A percentile compares a stretch with the other conserved stretches of the same genome.
phyloP scores from a whole-genome alignment of 2,113 vertebrate species.

The Dipodomys merriami region DNA sequence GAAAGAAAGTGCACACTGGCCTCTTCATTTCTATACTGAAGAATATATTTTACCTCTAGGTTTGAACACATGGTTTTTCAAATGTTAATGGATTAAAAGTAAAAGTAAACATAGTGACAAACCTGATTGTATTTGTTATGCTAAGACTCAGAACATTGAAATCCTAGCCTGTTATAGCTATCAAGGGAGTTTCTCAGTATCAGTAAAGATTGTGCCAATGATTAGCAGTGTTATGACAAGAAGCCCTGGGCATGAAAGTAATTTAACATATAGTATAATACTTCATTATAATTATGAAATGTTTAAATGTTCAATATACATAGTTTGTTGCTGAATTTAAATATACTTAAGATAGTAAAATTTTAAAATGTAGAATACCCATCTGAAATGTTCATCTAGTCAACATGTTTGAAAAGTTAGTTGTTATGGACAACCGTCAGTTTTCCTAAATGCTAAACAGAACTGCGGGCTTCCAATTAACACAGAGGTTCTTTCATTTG shows the following conservation, averaged over 20 bases:
- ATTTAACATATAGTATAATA: conserved; percentile 48
- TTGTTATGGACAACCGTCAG: conserved; percentile 1
- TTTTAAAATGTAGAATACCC: conserved; percentile 7
- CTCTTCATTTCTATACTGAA: conserved; percentile 31
- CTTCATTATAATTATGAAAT: conserved; percentile 4
- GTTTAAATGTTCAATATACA: background rate
- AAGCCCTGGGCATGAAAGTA: background rate
- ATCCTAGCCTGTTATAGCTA: conserved; percentile 35
- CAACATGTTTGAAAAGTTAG: conserved; percentile 6
- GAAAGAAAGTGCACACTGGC: background rate
- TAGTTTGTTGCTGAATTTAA: conserved; percentile 12
- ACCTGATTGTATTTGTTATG: conserved; percentile 40
- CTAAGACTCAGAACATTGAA: conserved; percentile 30
- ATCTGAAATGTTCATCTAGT: conserved; percentile 33
- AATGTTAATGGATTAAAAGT: conserved; percentile 43
- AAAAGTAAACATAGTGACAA: conserved; percentile 12
- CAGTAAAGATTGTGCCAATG: conserved; percentile 32
- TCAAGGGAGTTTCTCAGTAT: background rate
- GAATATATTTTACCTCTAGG: conserved; percentile 35
- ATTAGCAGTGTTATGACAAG: conserved; percentile 31
- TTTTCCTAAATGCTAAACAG: conserved; percentile 49
- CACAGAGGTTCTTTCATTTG: conserved; percentile 10
- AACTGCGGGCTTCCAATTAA: conserved; percentile 9
- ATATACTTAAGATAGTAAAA: background rate
- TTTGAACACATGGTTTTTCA: conserved; percentile 14